Base-by-base conservation (phyloP, 2,888 invertebrate genomes). In the Lycaena phlaeas region DNA sequence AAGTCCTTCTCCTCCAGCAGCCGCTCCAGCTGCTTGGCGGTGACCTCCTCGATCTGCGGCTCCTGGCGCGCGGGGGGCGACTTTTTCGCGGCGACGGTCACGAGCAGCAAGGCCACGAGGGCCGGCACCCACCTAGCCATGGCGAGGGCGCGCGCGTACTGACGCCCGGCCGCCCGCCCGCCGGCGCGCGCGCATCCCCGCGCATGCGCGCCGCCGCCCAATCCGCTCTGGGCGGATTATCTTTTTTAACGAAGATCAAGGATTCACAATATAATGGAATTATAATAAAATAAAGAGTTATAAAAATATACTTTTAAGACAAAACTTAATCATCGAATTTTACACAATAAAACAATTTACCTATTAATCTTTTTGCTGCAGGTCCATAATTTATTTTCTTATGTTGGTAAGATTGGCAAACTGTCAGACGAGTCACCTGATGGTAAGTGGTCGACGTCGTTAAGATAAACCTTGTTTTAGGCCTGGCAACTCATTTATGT, bases 1-100 rank as follows among this genome's bases (percentile, higher is more conserved):
- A 93, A 95, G 86, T 95, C 95, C 89, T 95, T 94, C 62, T 94
- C 94, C 79, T 91, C 89, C 75, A 96, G 89, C 64, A 95, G 88
- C 74, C 93, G 90, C 75, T 95, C 95, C 86, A 95, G 89, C 86
- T 95, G 94, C 85, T 95, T 95, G 74, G 93, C 91, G 82, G 93
- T 94, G 86, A 95, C 94, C 87, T 95, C 95, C 86, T 95, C 95
- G 87, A 95, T 95, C 86, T 93, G 91, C 75, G 94, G 89, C 69
- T 92, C 92, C 60, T 59, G 53, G 53, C 69, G 57, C 56, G 68
- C 60, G 57, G 68, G 74, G 59, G 82, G 78, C 51, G 82, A 78
- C 52, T 82, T 85, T 67, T 76, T 68, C 71, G 79, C 73, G 66
- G 68, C 76, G 78, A 78, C 70, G 59, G 67, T 76, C 75, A 87